A percentile compares a stretch with the other conserved stretches of the same genome.
phyloP scores from a whole-genome alignment of 1,140 invertebrate genomes.

The Ceratitis capitata region DNA sequence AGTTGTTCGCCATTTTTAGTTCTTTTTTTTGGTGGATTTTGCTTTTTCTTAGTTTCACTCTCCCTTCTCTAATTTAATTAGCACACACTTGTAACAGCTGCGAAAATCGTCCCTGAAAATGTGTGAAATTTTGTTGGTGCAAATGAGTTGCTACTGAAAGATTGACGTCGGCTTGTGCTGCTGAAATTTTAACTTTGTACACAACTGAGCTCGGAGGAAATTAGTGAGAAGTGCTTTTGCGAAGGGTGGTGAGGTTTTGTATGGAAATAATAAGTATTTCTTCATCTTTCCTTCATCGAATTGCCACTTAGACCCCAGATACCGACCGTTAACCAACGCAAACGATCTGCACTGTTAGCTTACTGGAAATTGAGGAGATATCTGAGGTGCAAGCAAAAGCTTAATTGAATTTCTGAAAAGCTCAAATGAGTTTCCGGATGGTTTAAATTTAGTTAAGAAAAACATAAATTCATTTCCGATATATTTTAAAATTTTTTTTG shows the following conservation, averaged over 20 bases:
- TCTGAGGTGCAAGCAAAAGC: too few relatives aligned
- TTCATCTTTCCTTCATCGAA: too few relatives aligned
- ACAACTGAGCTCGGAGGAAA: background rate
- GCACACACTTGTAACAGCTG: background rate
- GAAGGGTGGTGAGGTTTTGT: background rate
- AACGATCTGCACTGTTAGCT: too few relatives aligned
- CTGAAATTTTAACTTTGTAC: background rate
- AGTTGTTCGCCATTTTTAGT: background rate
- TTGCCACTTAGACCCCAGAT: too few relatives aligned
- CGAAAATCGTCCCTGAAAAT: constrained; percentile 28
- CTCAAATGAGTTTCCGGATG: too few relatives aligned
- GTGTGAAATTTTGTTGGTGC: constrained; percentile 9
- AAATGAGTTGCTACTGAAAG: constrained; percentile 15
- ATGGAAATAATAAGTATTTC: too few relatives aligned
- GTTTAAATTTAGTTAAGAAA: too few relatives aligned
- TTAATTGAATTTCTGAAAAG: too few relatives aligned
- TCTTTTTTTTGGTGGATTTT: background rate
- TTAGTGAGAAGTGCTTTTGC: background rate
- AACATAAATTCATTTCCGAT: too few relatives aligned
- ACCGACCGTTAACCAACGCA: too few relatives aligned
- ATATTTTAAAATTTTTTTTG: too few relatives aligned
- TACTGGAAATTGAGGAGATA: too few relatives aligned
- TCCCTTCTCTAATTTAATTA: constrained; percentile 33
- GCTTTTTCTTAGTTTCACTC: background rate
- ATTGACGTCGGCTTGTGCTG: background rate